Base-by-base conservation (phyloP, 2,888 invertebrate genomes). In the Odontocolon sp. region DNA sequence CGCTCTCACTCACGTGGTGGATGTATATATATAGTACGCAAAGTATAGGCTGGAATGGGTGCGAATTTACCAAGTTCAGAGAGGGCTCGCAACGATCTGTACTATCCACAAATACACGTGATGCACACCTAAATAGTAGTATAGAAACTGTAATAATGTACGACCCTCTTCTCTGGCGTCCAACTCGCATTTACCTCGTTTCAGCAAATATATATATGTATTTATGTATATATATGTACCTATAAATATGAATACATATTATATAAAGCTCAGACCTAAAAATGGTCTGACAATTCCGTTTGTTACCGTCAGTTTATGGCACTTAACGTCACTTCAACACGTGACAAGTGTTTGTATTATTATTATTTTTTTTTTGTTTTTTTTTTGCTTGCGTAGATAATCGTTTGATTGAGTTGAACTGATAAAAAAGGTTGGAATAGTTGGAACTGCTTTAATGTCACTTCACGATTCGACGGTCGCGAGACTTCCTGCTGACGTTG, bases 1-100 rank as follows among this genome's bases (percentile, higher is more conserved):
- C 82, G 82, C 83, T 77, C 80, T 61, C 31, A 66, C 79, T 75
- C 73, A 47, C 64, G 8, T 23, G 69, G 64, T 64, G 52, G 14
- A n/a, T 59, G 14, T 26, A 52, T 38, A 26, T 69, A 33, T 69
- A 31, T 50, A 36, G 31, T 31, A 59, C 11, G 40, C 50, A 14
- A 45, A 23, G 38, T 38, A 36, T 47, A n/a, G n/a, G n/a, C 57
- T 68, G 36, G 68, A 80, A 84, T 85, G 87, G 88, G 85, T 85
- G 85, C 83, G 80, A 84, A 87, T 83, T 84, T 81, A 80, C 81
- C 59, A 81, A 83, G 77, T 73, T 73, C 57, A 18, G 57, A 45
- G 64, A 72, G 64, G 64, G 61, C 31, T 69, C 45, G 45, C 14
- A 66, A 47, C 71, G 61, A 67, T 66, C 36, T 64, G 9, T n/a